A percentile compares a stretch with the other conserved stretches of the same genome.
These are phyloP conservation scores for Arvicanthis niloticus DNA, from an alignment of 2,113 vertebrate species.

Conservation along the genomic window DNA sequence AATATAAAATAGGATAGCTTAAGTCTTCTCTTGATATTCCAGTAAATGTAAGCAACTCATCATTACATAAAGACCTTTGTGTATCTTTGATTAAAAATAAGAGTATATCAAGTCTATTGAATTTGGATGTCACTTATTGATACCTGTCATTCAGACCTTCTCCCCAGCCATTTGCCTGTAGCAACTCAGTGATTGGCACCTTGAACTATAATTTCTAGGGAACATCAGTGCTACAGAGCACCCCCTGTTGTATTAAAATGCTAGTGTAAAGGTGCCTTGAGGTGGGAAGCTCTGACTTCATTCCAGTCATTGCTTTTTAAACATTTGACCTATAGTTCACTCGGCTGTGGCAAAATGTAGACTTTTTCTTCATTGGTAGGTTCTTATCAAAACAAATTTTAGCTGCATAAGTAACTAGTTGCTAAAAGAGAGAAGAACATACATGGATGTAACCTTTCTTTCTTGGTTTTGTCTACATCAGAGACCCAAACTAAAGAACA, in stretches of 20 bases:
- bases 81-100: neutral
- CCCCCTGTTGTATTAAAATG: neutral
- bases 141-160: neutral
- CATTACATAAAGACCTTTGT: neutral
- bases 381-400: conserved; percentile 5
- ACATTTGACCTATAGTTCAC: neutral
- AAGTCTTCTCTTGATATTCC: neutral
- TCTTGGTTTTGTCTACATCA: neutral
- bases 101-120: neutral
- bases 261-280: neutral
- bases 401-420: neutral
- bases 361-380: neutral
- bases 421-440: neutral
- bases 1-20: neutral
- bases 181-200: neutral
- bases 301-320: neutral
- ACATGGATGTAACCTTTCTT: neutral
- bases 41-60: neutral
- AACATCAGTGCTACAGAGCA: neutral
- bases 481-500: neutral
- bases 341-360: neutral
- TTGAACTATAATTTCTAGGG: neutral
- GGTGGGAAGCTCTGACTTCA: neutral
- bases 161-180: neutral
- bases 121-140: neutral